phyloP scores from a whole-genome alignment of 2,113 vertebrate species.

The Carassius carassius region DNA sequence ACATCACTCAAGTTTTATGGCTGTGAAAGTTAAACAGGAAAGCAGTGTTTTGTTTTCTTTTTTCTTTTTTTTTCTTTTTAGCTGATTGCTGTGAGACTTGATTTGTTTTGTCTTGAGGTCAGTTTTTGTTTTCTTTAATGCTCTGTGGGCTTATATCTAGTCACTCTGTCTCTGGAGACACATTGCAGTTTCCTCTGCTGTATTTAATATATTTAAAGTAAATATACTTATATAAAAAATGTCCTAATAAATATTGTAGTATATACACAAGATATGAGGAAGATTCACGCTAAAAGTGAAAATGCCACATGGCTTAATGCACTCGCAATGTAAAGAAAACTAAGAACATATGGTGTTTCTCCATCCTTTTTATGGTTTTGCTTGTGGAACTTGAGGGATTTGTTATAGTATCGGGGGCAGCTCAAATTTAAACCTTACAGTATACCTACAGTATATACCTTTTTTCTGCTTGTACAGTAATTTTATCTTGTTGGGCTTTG shows the following conservation, averaged over 20 bases:
- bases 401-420: neutral
- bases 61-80: neutral
- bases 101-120: constrained; percentile 15
- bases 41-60: neutral
- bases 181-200: constrained; percentile 29
- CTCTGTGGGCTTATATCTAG: constrained; percentile 8
- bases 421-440: neutral
- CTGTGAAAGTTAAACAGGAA: constrained; percentile 54
- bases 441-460: no score
- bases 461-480: neutral
- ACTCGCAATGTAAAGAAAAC: neutral
- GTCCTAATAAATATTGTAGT: no score
- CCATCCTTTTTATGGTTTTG: neutral
- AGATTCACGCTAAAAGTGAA: neutral
- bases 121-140: constrained; percentile 8
- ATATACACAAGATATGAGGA: neutral
- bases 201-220: neutral
- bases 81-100: constrained; percentile 33
- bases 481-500: neutral
- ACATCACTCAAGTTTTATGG: constrained; percentile 39
- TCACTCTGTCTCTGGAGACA: constrained; percentile 24
- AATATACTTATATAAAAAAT: no score
- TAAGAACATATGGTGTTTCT: neutral
- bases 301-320: neutral
- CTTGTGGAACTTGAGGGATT: neutral